Evolutionary conservation across 2,797 vertebrate genomes (phyloP).

Genomic region (Chromis chromis): DNA sequence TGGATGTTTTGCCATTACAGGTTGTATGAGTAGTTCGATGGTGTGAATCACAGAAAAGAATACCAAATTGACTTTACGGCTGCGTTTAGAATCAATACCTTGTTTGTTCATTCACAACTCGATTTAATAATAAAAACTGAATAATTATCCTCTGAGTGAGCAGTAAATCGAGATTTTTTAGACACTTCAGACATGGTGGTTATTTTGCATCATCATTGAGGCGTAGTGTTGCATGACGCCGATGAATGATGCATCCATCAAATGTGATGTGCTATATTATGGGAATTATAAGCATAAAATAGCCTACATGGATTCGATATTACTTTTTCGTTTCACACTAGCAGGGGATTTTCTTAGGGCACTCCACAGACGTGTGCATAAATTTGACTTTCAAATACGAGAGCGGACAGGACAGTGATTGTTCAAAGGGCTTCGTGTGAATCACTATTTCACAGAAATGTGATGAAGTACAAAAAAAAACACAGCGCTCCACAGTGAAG

Average conservation of each 20-base stretch:
- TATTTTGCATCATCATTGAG: neutral
- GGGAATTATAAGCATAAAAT: neutral
- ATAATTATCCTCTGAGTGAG: neutral
- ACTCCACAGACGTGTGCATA: constrained; percentile 5
- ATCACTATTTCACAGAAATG: constrained; percentile 6
- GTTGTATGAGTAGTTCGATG: neutral
- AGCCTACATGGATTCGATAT: no score
- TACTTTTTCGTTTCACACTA: neutral
- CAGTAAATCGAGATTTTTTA: constrained; percentile 5
- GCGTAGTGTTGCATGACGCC: neutral
- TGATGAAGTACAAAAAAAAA: neutral
- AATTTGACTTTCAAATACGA: neutral
- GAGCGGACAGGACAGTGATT: neutral
- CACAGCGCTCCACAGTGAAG: neutral
- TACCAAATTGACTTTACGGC: neutral
- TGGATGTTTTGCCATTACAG: neutral
- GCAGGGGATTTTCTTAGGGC: neutral
- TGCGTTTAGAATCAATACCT: neutral
- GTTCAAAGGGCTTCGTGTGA: neutral
- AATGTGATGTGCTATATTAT: neutral
- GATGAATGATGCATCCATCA: neutral
- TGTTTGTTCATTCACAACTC: neutral
- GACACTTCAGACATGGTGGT: neutral
- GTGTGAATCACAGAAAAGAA: neutral
- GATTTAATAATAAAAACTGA: neutral